Evolutionary conservation across 2,113 vertebrate genomes (phyloP).

Genomic region (Dromaius novaehollandiae): DNA sequence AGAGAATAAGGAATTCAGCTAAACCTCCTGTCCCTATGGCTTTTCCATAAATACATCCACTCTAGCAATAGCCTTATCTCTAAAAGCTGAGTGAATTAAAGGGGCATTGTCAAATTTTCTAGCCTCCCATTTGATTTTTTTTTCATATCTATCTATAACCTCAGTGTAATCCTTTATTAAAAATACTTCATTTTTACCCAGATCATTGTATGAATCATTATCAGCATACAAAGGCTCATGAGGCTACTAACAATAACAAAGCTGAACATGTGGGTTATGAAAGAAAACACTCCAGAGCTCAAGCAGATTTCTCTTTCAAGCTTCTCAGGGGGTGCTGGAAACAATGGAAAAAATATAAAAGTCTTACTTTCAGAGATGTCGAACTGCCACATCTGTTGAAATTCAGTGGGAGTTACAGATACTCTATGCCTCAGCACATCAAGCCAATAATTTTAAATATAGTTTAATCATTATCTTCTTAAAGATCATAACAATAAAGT

Average conservation of each 20-base stretch:
- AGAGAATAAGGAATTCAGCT: not conserved
- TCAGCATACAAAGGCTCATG: not conserved
- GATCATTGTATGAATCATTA: constrained; percentile 9
- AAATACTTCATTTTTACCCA: constrained; percentile 13
- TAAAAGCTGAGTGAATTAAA: not conserved
- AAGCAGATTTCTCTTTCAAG: constrained; percentile 16
- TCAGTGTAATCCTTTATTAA: constrained; percentile 16
- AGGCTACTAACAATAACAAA: constrained; percentile 23
- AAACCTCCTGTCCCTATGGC: not conserved
- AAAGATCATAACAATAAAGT: not conserved
- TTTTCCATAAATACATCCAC: not conserved
- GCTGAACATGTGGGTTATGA: not conserved
- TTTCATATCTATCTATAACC: not conserved
- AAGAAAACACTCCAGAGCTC: constrained; percentile 22
- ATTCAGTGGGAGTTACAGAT: not conserved
- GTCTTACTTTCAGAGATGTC: not conserved
- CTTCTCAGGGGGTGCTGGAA: constrained; percentile 3
- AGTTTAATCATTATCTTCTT: not conserved
- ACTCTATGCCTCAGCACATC: not conserved
- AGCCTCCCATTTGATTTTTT: not conserved
- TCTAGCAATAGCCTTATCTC: not conserved
- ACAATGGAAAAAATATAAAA: not conserved
- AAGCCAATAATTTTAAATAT: not conserved
- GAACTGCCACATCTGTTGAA: constrained; percentile 11
- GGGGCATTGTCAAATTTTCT: not conserved